These are phyloP conservation scores for Spilosoma lubricipeda DNA, from an alignment of 2,888 invertebrate species.

Conservation along the genomic window DNA sequence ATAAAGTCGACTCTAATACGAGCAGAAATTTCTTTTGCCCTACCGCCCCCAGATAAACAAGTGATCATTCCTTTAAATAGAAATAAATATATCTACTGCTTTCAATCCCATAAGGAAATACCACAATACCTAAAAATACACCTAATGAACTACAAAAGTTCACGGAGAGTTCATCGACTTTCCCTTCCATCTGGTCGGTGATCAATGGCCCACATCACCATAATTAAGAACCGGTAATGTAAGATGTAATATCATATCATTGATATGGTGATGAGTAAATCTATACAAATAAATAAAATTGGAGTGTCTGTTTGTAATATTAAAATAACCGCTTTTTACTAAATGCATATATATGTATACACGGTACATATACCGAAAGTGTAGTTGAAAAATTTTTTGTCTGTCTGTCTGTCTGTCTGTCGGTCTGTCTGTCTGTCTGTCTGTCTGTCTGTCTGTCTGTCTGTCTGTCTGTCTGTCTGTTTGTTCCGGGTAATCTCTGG, in stretches of 20 bases:
- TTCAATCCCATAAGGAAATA: conserved; percentile 37
- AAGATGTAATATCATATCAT: conserved; percentile 31
- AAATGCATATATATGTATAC: no score
- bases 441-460: no score
- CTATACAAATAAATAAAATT: no score
- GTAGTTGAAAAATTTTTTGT: no score
- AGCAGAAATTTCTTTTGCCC: not conserved
- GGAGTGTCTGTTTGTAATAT: no score
- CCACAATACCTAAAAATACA: conserved; percentile 35
- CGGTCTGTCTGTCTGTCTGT: no score
- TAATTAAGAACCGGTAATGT: conserved; percentile 39
- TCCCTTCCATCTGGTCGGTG: conserved; percentile 25
- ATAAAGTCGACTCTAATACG: not conserved
- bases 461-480: no score
- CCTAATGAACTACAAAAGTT: conserved; percentile 17
- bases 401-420: no score
- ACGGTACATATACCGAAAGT: no score
- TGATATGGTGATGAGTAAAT: conserved; percentile 15
- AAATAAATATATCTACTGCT: not conserved
- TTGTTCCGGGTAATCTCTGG: no score
- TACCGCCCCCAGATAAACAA: not conserved
- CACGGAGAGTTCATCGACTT: conserved; percentile 35
- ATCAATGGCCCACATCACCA: conserved; percentile 46
- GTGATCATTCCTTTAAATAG: not conserved
- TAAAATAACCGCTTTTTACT: no score